phyloP scores from a whole-genome alignment of 37 sponge, comb jelly and placozoan genomes.

The Diacarnus erythraeanus region DNA sequence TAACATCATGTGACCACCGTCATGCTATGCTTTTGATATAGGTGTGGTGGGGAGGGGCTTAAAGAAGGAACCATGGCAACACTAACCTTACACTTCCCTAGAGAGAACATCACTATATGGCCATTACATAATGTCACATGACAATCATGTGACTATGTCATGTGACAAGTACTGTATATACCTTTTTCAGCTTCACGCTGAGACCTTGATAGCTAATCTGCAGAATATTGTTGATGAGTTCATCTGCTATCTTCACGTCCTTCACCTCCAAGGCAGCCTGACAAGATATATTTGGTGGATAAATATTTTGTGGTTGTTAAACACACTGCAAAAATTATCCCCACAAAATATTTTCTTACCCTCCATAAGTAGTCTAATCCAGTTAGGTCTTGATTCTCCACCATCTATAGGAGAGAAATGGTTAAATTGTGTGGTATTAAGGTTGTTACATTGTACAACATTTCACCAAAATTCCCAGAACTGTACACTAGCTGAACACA shows the following conservation, averaged over 20 bases:
- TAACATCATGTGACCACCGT: neutral
- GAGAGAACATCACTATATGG: too few relatives aligned
- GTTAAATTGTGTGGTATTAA: too few relatives aligned
- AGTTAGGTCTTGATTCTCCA: conserved; percentile 75
- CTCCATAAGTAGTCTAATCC: conserved; percentile 86
- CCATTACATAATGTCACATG: neutral
- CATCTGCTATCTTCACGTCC: conserved; percentile 64
- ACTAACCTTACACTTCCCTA: too few relatives aligned
- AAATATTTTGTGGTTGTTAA: neutral
- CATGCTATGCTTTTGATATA: too few relatives aligned
- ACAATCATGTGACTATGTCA: neutral
- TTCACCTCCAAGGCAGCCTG: conserved; percentile 82
- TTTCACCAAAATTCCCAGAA: neutral
- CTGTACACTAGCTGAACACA: neutral
- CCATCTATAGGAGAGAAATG: conserved; percentile 60
- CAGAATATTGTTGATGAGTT: conserved; percentile 67
- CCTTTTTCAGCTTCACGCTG: conserved; percentile 71
- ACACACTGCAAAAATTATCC: neutral
- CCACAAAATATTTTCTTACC: conserved; percentile 37
- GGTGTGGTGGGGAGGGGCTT: too few relatives aligned
- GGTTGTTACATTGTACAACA: neutral
- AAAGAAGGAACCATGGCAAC: too few relatives aligned
- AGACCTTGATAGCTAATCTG: conserved; percentile 78
- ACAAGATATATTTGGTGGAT: neutral
- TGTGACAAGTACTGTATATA: neutral